Base-by-base conservation (phyloP, 2,888 invertebrate species). In the Drosophila eohydei region DNA sequence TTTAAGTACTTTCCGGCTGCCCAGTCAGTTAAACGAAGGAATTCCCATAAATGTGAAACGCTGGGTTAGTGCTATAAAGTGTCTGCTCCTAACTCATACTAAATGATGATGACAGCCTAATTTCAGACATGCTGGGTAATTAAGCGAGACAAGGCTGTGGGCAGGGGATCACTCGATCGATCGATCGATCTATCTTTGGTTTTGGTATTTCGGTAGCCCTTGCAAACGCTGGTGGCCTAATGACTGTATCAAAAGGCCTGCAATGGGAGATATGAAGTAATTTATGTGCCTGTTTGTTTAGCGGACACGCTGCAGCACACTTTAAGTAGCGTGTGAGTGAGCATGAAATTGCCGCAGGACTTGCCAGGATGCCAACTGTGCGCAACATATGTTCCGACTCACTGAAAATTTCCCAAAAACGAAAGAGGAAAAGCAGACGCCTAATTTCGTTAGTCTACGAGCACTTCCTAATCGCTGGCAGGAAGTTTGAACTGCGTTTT, bases 91-190 rank as follows among this genome's bases (percentile, higher is more conserved):
- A 73, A 64, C 71, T 75, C 64, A 50, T 64, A 77, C 76, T 77
- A 77, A 77, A 78, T 64, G 89, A 72, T 89, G 83, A 87, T 89
- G 83, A 84, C 83, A 84, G 84, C 89, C 84, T 89, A 89, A 84
- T 84, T 89, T 84, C 80, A 66, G 88, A 65, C 78, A 68, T 66
- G 58, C 60, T 46, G 63, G 73, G 78, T 81, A 78, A 80, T 78
- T 80, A 78, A 62, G 41, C 81, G 62, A 44, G 44, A 43, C 67
- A 77, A 26, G 52, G 46, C 16, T 51, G 56, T n/a, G 75, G 54
- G 80, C 21, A 55, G 79, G 64, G 56, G 34, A 57, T 62, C 64
- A 46, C 38, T 54, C 54, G 54, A 6, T n/a, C 40, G 55, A 12
- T 44, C 28, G 56, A 59, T 51, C 65, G 56, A 76, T 64, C 64